Evolutionary conservation across 2,113 vertebrate species (phyloP).

Genomic region (Pantherophis guttatus): DNA sequence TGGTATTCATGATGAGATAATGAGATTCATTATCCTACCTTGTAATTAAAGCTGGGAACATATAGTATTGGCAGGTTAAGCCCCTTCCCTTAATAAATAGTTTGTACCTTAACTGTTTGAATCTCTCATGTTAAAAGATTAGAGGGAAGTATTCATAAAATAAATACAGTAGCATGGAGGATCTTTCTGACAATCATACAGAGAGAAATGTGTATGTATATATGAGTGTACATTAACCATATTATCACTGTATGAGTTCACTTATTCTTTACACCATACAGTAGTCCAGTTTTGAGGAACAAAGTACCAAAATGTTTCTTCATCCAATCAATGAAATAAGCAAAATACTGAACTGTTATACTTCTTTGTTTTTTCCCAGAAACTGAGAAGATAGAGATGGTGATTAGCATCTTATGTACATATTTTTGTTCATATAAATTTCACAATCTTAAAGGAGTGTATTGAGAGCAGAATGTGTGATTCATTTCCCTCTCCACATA

Average conservation of each 20-base stretch:
- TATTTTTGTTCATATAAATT: not conserved
- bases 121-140: constrained; percentile 21
- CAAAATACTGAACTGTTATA: not conserved
- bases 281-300: constrained; percentile 28
- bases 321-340: constrained; percentile 18
- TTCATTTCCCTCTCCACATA: not conserved
- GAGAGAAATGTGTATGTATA: not conserved
- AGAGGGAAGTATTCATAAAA: constrained; percentile 20
- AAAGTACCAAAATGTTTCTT: not conserved
- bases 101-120: constrained; percentile 13
- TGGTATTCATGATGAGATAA: no score
- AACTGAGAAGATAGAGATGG: not conserved
- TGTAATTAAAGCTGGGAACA: not conserved
- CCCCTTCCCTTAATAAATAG: not conserved
- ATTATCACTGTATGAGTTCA: constrained; percentile 37
- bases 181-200: constrained; percentile 41
- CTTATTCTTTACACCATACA: constrained; percentile 42
- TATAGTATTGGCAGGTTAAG: constrained; percentile 19
- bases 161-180: not conserved
- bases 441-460: not conserved
- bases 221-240: constrained; percentile 47
- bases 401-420: no score
- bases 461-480: not conserved
- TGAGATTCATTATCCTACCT: not conserved
- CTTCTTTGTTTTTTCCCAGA: not conserved